Conservation (phyloP, 2,113 vertebrate genomes). For the Blennius ocellaris region DNA sequence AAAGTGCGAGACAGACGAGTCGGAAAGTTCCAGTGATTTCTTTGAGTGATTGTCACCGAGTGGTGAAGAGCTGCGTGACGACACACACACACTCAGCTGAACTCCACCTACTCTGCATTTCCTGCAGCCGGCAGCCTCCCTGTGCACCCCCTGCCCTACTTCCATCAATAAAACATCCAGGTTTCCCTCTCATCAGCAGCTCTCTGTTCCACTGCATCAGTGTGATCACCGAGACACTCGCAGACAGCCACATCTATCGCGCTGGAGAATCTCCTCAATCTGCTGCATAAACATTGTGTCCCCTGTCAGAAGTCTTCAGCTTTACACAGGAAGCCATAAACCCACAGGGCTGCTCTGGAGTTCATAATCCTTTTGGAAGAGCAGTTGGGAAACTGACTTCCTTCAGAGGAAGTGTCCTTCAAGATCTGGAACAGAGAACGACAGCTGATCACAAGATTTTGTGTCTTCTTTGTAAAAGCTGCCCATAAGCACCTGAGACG, state of each 20-base stretch:
- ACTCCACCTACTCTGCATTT: conserved; percentile 22
- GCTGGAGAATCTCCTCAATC: conserved; percentile 28
- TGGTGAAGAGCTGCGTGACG: not conserved
- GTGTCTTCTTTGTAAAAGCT: not conserved
- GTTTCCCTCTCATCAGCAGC: conserved; percentile 25
- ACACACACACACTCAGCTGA: conserved; percentile 1
- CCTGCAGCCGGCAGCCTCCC: conserved; percentile 13
- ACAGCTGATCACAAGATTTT: not conserved
- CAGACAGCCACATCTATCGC: not conserved
- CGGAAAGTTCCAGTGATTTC: too few species aligned
- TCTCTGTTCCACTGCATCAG: conserved; percentile 50
- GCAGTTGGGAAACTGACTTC: conserved; percentile 7
- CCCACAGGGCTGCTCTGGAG: conserved; percentile 12
- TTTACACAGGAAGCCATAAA: conserved; percentile 19
- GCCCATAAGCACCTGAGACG: too few species aligned
- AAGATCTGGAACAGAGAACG: not conserved
- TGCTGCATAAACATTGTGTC: conserved; percentile 20
- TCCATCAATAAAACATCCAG: conserved; percentile 29
- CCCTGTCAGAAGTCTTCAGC: conserved; percentile 14
- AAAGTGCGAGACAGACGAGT: too few species aligned
- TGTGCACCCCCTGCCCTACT: conserved; percentile 18
- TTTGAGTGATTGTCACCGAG: too few species aligned
- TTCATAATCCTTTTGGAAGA: conserved; percentile 17
- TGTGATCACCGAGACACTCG: conserved; percentile 45
- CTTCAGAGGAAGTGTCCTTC: not conserved